Percentiles rank a stretch among this genome's conserved stretches.
These are phyloP conservation scores for Chloropsis cyanopogon DNA, from an alignment of 2,113 vertebrate genomes.

Conservation along the genomic window DNA sequence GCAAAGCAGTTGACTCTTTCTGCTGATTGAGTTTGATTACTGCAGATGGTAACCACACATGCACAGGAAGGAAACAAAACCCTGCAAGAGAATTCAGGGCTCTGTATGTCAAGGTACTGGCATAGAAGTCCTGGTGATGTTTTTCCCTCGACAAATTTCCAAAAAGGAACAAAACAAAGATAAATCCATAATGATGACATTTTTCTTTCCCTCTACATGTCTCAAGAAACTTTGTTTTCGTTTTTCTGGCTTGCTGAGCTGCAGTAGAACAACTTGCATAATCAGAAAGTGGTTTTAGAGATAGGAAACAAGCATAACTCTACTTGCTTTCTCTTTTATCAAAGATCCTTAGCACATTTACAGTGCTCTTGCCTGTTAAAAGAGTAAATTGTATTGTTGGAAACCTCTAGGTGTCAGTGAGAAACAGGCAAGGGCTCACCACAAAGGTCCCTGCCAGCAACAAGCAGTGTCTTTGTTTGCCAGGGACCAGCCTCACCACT, in stretches of 20 bases:
- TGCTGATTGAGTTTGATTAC: background rate
- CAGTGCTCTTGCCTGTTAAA: background rate
- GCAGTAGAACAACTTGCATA: background rate
- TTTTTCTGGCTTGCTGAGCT: background rate
- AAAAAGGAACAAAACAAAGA: background rate
- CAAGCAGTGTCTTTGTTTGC: rapidly evolving
- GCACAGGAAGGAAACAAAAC: slow-evolving; percentile 2
- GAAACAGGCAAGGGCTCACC: background rate
- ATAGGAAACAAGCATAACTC: background rate
- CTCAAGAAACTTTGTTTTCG: background rate
- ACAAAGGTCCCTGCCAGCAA: background rate
- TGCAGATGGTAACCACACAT: background rate
- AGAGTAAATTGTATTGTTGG: background rate
- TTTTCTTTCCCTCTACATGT: background rate
- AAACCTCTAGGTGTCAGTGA: background rate
- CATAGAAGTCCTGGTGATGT: background rate
- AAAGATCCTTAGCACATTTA: background rate
- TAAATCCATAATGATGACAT: background rate
- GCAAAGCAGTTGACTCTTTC: background rate
- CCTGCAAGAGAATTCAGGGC: background rate
- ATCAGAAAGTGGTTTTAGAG: background rate
- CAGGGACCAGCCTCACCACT: rapidly evolving
- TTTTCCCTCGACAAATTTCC: background rate
- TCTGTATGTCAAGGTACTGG: background rate
- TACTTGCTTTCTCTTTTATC: background rate